Evolutionary conservation across 2,888 invertebrate species (phyloP).

Genomic region (Drosophila robusta): DNA sequence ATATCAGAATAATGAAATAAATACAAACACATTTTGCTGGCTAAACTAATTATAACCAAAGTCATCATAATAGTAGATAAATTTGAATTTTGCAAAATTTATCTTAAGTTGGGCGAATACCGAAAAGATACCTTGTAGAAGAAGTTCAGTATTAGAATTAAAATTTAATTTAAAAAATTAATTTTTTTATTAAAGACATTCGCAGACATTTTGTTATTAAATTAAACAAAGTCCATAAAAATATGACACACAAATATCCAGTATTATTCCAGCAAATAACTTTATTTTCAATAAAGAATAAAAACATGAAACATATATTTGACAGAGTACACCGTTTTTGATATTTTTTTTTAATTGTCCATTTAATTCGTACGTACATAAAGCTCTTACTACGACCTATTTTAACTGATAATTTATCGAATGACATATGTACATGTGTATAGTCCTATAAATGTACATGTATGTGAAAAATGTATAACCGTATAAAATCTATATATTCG

Average conservation of each 20-base stretch:
- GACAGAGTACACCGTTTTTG: neutral
- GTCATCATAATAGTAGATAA: no score
- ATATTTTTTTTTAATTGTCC: conserved; percentile 28
- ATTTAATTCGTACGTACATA: conserved; percentile 42
- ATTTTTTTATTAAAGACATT: neutral
- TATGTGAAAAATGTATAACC: conserved; percentile 49
- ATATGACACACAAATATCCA: no score
- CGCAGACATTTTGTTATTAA: neutral
- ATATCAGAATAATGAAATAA: neutral
- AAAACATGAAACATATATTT: neutral
- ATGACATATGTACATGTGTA: conserved; percentile 56
- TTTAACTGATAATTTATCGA: conserved; percentile 34
- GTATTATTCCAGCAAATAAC: neutral
- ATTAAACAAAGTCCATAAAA: neutral
- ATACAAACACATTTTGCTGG: no score
- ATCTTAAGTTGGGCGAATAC: no score
- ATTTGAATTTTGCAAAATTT: no score
- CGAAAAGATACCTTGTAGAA: neutral
- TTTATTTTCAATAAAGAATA: neutral
- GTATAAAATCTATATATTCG: conserved; percentile 58
- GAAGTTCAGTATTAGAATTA: neutral
- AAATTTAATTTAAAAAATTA: neutral
- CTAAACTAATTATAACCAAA: no score
- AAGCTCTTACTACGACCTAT: conserved; percentile 30
- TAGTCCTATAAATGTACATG: conserved; percentile 41